phyloP scores from a whole-genome alignment of 1,140 invertebrate genomes.

The Zaprionus nigranus region DNA sequence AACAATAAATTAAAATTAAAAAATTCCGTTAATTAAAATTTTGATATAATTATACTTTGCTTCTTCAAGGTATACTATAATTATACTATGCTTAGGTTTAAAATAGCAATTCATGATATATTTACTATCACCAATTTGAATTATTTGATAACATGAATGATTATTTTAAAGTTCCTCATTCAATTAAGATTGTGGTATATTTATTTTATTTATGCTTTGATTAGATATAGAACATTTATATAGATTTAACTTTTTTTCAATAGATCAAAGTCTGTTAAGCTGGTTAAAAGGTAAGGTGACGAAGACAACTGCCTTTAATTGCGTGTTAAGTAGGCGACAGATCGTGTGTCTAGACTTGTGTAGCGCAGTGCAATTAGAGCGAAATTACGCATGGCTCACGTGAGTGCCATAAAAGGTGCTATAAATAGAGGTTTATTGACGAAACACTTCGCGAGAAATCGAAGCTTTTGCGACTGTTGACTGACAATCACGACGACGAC shows the following conservation, averaged over 20 bases:
- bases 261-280: background rate
- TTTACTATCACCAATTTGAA: too few species aligned
- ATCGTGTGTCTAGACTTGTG: background rate
- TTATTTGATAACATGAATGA: too few species aligned
- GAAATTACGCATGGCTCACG: conserved; percentile 37
- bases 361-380: conserved; percentile 7
- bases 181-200: background rate
- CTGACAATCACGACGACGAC: background rate
- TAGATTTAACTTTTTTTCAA: background rate
- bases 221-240: too few species aligned
- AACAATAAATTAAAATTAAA: too few species aligned
- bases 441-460: background rate
- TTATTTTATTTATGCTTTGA: background rate
- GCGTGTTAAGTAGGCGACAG: background rate
- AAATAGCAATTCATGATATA: too few species aligned
- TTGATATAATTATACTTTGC: too few species aligned
- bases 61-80: too few species aligned
- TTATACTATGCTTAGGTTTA: too few species aligned
- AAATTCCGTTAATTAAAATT: too few species aligned
- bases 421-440: conserved; percentile 38
- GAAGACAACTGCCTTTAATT: background rate
- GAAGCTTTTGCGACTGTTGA: background rate
- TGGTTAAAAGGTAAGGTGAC: background rate
- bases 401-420: conserved; percentile 11
- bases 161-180: too few species aligned